These are phyloP conservation scores for Crepidodera aurea DNA, from an alignment of 2,888 invertebrate species.

Conservation along the genomic window DNA sequence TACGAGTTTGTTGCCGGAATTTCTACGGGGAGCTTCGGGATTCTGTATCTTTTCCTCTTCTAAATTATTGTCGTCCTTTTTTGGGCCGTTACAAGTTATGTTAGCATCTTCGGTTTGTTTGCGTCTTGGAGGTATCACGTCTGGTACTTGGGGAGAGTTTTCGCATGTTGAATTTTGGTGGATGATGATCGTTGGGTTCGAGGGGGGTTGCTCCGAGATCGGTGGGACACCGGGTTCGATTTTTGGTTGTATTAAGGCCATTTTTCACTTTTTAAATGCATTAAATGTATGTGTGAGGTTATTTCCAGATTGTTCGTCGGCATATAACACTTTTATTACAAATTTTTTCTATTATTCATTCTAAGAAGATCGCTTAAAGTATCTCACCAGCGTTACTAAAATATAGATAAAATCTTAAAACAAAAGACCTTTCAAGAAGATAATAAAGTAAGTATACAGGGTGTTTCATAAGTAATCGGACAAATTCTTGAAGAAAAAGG, in stretches of 20 bases:
- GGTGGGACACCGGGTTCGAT: background rate
- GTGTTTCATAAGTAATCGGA: too few species aligned
- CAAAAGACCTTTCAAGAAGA: too few species aligned
- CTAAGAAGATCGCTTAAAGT: too few species aligned
- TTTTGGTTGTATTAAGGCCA: background rate
- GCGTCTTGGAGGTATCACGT: conserved; percentile 5
- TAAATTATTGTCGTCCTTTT: background rate
- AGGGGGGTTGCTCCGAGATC: conserved; percentile 13
- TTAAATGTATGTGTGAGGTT: background rate
- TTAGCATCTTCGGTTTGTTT: conserved; percentile 8
- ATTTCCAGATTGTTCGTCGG: background rate
- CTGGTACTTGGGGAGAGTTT: conserved; percentile 11
- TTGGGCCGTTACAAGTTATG: background rate
- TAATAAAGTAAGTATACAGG: too few species aligned
- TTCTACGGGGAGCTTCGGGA: conserved; percentile 32
- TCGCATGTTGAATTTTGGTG: background rate
- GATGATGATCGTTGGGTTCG: background rate
- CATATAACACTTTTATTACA: background rate
- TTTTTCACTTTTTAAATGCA: background rate
- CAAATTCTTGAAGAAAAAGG: too few species aligned
- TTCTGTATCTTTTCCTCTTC: conserved; percentile 13
- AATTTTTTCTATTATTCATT: too few species aligned
- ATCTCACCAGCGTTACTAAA: too few species aligned
- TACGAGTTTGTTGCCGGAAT: conserved; percentile 28
- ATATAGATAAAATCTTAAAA: too few species aligned